Evolutionary conservation across 2,113 vertebrate species (phyloP), one percentile per base, ranked within the genome.

Genomic region (Amia ocellicauda): DNA sequence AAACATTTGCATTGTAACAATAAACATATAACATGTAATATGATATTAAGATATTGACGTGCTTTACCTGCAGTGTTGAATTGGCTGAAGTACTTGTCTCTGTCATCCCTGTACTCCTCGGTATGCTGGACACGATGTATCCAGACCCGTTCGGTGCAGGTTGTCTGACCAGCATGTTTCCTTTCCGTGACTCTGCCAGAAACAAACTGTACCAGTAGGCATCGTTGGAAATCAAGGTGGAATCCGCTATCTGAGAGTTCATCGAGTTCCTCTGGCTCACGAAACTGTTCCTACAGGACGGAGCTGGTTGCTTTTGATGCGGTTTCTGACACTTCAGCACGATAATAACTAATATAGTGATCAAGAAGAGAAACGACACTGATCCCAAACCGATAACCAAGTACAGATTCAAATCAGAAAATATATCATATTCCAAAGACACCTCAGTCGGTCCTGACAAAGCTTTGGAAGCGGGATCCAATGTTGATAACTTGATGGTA

Each of bases 401-500:
- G 57, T 90, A 91, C 41, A 91, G 79, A 4, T 88, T 90, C 13
- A 89, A 72, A 0, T 88, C 85, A 1, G 81, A 83, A 41, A 89
- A 83, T 64, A 16, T 69, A 72, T 84, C 75, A 10, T 83, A 72
- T 50, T 89, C 88, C 0, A 87, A 79, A 20, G 86, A 82, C 54
- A 77, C 83, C 76, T 91, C 86, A 0, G 86, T 87, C 69, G 90
- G 78, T 62, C 85, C 88, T 20, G 92, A 89, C 66, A 90, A 74
- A 64, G 86, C 81, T 82, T 79, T 90, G 41, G 91, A 88, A 52
- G 86, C 87, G 69, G 88, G 89, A 56, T 94, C 89, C 14, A 92
- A 83, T 20, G 92, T 75, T 0, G 88, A 89, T 28, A 93, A 76
- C 0, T 90, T 84, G 52, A 93, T 85, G 2, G 88, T 90, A 59